Base-by-base conservation (phyloP, 2,888 invertebrate genomes). In the Steinernema carpocapsae region DNA sequence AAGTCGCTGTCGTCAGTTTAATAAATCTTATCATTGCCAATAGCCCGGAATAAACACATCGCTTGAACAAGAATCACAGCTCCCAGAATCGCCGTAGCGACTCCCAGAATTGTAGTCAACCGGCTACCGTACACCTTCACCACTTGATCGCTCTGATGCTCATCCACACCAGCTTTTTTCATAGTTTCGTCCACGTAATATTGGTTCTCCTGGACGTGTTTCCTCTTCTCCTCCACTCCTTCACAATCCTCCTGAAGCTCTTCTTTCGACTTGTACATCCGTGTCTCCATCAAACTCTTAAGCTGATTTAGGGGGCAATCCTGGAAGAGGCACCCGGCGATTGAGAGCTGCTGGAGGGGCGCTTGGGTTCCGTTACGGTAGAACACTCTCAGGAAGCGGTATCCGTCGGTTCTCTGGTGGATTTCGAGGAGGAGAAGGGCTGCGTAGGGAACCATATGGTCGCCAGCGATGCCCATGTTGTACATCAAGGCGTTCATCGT, bases 401-500 rank as follows among this genome's bases (percentile, higher is more conserved):
- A 0, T 0, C 72, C 78, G n/a, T 32, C 43, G 17, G 79, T 59
- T 14, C 72, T 64, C 22, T 77, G 48, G 26, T 45, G 42, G 17
- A 77, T 24, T 42, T 77, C 77, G 51, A 77, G 17, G 42, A 77
- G 71, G 12, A 77, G 32, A 12, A 59, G n/a, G 12, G 72, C 72
- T 0, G 77, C 77, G 64, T 77, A 77, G 14, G 77, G 74, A 4
- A 77, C 24, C 46, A 70, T 43, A 26, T 77, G 78, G 45, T 72
- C 43, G 59, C 76, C 56, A 0, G 64, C 43, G 45, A 77, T 46
- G 71, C 70, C 72, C 72, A 77, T 56, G 14, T 70, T 59, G 45
- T 72, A 78, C 76, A 77, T 45, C 51, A 77, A 52, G 10, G 77
- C 71, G n/a, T 70, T 52, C 32, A 77, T 46, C 14, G 77, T 77